Conservation (phyloP, 2,113 vertebrate genomes). For the Pogona vitticeps region DNA sequence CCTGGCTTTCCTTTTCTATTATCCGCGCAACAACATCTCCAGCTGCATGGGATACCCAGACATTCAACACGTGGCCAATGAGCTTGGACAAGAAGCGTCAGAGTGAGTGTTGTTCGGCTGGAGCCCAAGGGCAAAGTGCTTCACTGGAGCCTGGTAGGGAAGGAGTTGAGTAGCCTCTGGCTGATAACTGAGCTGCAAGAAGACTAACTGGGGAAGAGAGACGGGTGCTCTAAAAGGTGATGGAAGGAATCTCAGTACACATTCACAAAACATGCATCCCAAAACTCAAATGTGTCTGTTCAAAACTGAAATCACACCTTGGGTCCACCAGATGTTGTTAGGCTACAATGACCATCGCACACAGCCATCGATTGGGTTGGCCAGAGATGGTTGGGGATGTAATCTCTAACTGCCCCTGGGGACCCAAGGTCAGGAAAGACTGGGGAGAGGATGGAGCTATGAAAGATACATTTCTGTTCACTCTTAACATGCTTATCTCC, state of each 20-base stretch:
- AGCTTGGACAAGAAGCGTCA: slow-evolving; percentile 60
- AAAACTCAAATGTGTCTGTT: no score
- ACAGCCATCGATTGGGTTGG: no score
- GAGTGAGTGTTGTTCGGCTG: slow-evolving; percentile 60
- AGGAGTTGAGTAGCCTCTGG: neutral
- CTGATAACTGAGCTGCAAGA: neutral
- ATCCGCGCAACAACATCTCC: slow-evolving; percentile 76
- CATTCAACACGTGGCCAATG: slow-evolving; percentile 7
- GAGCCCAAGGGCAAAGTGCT: neutral
- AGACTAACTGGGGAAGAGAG: neutral
- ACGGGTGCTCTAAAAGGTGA: neutral
- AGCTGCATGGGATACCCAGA: slow-evolving; percentile 76
- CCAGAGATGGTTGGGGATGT: no score
- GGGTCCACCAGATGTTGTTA: neutral
- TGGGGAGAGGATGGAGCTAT: no score
- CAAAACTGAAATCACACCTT: no score
- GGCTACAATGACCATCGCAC: no score
- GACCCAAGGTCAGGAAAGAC: no score
- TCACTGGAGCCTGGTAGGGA: neutral
- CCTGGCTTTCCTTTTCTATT: slow-evolving; percentile 82
- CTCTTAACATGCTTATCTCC: neutral
- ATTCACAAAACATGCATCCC: no score
- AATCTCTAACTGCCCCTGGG: no score
- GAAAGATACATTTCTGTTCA: no score
- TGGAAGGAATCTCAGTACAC: neutral